Evolutionary conservation across 2,888 invertebrate genomes (phyloP), one percentile per base, ranked within the genome.

Genomic region (Synergus laeviventris): DNA sequence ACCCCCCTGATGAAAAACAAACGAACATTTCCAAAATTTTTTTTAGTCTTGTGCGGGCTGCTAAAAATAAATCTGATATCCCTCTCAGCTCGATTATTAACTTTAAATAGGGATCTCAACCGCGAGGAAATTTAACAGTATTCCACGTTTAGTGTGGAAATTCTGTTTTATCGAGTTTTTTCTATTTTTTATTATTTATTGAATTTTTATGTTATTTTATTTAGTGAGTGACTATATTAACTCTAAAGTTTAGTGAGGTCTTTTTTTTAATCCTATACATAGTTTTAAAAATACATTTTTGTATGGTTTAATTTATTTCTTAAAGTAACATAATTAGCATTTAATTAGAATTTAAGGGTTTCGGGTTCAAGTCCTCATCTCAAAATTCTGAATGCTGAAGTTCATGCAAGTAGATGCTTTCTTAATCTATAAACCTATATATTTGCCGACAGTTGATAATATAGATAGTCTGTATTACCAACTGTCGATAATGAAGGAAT

Each of bases 81-180:
- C 18, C 7, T 11, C 54, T 54, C 9, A 54, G 9, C 54, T 18
- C 54, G 2, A 18, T 18, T 18, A 54, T 54, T 18, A 64, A 39
- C 21, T 64, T 31, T 61, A 61, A 61, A 31, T 61, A 61, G 61
- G 36, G 36, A 36, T 36, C 9, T 61, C 36, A 61, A 36, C 9
- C 36, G 16, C 36, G 16, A 16, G 8, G n/a, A 61, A 24, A 36
- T 61, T 16, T 36, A 61, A 61, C 11, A 18, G 18, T 54, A 11
- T 54, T 18, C 54, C 11, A 54, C 18, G 18, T 18, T 2, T 54
- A 54, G 18, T 11, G n/a, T 54, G 54, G 18, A 54, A 54, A 18
- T 54, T 1, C 21, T 31, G 14, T 61, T 61, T 61, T 24, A 31
- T 61, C 16, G 31, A 31, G 16, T 61, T 61, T 61, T 31, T 61